A percentile compares a stretch with the other conserved stretches of the same genome.
Evolutionary conservation across 2,113 vertebrate species (phyloP).

Genomic region (sheep (Ovis aries)): DNA sequence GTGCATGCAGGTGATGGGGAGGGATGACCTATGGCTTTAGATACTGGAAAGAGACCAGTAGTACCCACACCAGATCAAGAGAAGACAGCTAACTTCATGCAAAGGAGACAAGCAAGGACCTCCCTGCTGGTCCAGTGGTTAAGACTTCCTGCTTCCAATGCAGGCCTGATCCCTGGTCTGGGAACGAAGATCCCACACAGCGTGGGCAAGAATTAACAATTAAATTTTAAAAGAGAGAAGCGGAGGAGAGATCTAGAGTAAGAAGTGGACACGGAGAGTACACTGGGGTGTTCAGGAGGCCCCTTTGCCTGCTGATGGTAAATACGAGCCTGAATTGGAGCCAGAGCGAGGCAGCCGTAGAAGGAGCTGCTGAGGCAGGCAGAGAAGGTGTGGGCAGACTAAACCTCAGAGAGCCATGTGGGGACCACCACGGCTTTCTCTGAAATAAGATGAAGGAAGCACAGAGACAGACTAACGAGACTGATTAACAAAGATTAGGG

Average conservation of each 20-base stretch:
- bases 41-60: neutral
- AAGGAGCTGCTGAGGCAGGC: neutral
- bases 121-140: neutral
- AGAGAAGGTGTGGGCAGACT: neutral
- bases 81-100: neutral
- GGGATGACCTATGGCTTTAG: neutral
- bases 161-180: neutral
- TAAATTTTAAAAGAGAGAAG: neutral
- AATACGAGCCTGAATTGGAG: neutral
- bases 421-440: neutral
- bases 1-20: rapidly evolving
- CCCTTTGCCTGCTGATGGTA: neutral
- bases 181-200: neutral
- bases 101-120: neutral
- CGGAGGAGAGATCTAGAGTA: neutral
- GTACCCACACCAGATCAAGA: neutral
- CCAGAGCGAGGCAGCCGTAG: neutral
- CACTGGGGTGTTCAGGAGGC: neutral
- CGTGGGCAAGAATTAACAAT: neutral
- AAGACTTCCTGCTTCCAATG: neutral
- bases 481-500: slow-evolving; percentile 44
- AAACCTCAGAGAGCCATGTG: neutral
- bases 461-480: neutral
- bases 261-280: neutral
- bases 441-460: slow-evolving; percentile 26